phyloP scores from a whole-genome alignment of 2,888 invertebrate species.

The Argynnis bischoffii region DNA sequence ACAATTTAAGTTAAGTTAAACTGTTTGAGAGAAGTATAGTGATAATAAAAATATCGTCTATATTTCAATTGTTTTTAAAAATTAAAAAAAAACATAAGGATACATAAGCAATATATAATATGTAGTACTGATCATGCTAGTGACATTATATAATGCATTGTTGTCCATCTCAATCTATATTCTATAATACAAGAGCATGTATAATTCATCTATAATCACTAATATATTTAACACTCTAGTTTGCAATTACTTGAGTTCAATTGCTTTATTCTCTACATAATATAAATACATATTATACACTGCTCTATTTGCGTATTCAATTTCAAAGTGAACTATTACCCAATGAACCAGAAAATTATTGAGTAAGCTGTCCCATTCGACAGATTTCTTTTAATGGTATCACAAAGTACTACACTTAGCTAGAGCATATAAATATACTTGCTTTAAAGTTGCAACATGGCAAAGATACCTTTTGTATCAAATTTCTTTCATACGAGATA shows the following conservation, averaged over 20 bases:
- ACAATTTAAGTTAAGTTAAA: no score
- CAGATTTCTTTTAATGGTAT: constrained; percentile 6
- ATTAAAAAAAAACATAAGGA: no score
- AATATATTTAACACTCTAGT: no score
- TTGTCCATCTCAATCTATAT: no score
- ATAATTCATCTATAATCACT: no score
- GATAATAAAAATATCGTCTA: no score
- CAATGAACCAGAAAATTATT: constrained; percentile 6
- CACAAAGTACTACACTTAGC: not conserved
- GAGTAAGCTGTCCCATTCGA: constrained; percentile 4
- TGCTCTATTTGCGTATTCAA: constrained; percentile 1
- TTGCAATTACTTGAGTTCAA: not conserved
- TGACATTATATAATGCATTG: no score
- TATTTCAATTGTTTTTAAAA: no score
- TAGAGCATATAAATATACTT: constrained; percentile 1
- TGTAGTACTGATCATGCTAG: no score
- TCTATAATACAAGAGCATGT: no score
- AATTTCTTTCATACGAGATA: constrained; percentile 1
- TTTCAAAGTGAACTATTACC: constrained; percentile 1
- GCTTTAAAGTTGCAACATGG: constrained; percentile 1
- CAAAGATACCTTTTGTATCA: constrained; percentile 6
- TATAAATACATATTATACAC: not conserved
- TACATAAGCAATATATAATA: no score
- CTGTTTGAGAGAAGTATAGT: no score
- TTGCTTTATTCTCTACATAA: not conserved